A percentile compares a stretch with the other conserved stretches of the same genome.
Conservation (phyloP, 2,797 vertebrate genomes). For the Myotis daubentonii region DNA sequence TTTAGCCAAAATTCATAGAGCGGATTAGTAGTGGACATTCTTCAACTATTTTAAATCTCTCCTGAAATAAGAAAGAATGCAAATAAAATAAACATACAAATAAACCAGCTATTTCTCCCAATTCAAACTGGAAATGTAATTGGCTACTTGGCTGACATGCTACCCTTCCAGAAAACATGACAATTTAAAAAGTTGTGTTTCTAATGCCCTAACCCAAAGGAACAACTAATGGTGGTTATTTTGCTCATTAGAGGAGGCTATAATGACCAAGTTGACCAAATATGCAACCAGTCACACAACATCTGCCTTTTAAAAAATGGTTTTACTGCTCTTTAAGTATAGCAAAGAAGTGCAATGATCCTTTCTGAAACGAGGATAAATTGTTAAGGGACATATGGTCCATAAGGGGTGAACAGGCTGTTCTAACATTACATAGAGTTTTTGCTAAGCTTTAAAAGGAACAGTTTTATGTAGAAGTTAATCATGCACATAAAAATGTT, state of each 20-base stretch:
- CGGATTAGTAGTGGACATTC: neutral
- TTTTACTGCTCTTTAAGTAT: neutral
- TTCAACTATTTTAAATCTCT: neutral
- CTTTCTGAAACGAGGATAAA: conserved; percentile 8
- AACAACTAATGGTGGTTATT: neutral
- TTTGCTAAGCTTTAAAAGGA: conserved; percentile 39
- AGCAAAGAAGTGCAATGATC: neutral
- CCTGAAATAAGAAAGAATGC: neutral
- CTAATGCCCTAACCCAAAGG: neutral
- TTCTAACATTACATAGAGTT: neutral
- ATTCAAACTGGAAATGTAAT: neutral
- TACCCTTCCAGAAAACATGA: neutral
- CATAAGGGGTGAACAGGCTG: neutral
- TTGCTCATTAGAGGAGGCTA: neutral
- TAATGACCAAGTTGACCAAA: neutral
- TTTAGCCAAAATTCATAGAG: neutral
- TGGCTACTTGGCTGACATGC: neutral
- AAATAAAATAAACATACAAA: conserved; percentile 33
- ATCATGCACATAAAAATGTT: neutral
- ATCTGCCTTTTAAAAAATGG: conserved; percentile 24
- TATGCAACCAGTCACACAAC: neutral
- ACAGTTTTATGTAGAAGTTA: neutral
- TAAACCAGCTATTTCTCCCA: neutral
- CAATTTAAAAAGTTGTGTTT: conserved; percentile 24
- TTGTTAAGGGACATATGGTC: neutral